These are phyloP conservation scores for Brachyptera putata DNA, from an alignment of 2,888 invertebrate genomes.

Conservation along the genomic window DNA sequence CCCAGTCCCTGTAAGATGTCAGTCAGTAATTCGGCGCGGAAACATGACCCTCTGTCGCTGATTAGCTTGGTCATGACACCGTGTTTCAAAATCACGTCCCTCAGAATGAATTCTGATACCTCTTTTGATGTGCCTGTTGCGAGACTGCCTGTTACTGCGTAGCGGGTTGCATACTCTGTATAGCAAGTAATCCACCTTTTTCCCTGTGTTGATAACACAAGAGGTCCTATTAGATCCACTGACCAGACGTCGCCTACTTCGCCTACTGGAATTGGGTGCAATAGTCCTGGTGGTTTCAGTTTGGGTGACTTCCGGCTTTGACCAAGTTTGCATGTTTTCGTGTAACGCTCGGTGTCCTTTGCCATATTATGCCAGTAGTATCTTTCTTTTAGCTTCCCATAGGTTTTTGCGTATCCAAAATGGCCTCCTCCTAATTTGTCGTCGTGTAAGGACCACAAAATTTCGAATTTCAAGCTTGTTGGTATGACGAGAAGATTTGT, in stretches of 20 bases:
- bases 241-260: slow-evolving; percentile 26
- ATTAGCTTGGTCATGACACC: slow-evolving; percentile 26
- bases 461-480: slow-evolving; percentile 15
- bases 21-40: slow-evolving; percentile 28
- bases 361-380: slow-evolving; percentile 27
- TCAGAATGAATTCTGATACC: slow-evolving; percentile 31
- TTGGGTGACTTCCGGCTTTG: slow-evolving; percentile 21
- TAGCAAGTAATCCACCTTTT: neutral
- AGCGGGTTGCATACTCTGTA: slow-evolving; percentile 12
- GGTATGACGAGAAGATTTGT: slow-evolving; percentile 25
- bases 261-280: slow-evolving; percentile 23
- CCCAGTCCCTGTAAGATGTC: slow-evolving; percentile 22
- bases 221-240: slow-evolving; percentile 31
- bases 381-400: slow-evolving; percentile 8
- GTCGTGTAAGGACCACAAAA: slow-evolving; percentile 31
- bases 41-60: slow-evolving; percentile 33
- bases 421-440: slow-evolving; percentile 27
- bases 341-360: slow-evolving; percentile 21
- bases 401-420: slow-evolving; percentile 24
- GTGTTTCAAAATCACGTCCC: slow-evolving; percentile 26
- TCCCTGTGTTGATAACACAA: slow-evolving; percentile 8
- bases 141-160: slow-evolving; percentile 26
- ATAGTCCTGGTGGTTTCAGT: slow-evolving; percentile 22
- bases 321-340: slow-evolving; percentile 25
- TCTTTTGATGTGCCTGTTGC: slow-evolving; percentile 23